Conservation (phyloP, 2,888 invertebrate species). For the Trichopoda pennipes region DNA sequence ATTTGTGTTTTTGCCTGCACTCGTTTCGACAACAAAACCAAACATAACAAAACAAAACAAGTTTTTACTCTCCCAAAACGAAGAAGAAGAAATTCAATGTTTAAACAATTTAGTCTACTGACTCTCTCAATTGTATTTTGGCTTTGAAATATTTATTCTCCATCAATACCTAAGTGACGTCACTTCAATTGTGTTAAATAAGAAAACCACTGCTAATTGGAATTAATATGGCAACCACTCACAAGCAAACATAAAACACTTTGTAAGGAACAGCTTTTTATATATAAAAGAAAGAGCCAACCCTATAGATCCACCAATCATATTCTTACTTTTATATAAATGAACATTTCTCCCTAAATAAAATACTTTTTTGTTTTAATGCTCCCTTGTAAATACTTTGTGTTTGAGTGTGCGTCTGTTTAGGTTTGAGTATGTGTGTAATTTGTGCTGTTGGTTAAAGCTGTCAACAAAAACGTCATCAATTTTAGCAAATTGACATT, state of each 20-base stretch:
- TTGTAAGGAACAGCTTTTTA: constrained; percentile 1
- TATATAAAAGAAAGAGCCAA: constrained; percentile 31
- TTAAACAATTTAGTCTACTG: not conserved
- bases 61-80: constrained; percentile 43
- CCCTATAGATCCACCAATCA: constrained; percentile 46
- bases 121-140: constrained; percentile 2
- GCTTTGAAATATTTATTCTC: not conserved
- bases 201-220: constrained; percentile 42
- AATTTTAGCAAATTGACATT: constrained; percentile 78
- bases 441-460: constrained; percentile 64
- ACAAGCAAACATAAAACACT: constrained; percentile 2
- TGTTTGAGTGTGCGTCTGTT: not conserved
- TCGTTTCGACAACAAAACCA: constrained; percentile 12
- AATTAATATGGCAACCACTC: constrained; percentile 46
- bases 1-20: constrained; percentile 32
- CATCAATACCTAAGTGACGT: constrained; percentile 73
- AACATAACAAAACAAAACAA: constrained; percentile 47
- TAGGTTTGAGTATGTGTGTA: constrained; percentile 8
- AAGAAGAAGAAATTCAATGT: not conserved
- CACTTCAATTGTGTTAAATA: constrained; percentile 61
- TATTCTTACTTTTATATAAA: not conserved
- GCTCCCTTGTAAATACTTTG: constrained; percentile 14
- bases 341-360: too few relatives aligned
- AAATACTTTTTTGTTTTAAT: not conserved
- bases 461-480: constrained; percentile 79